phyloP scores from a whole-genome alignment of 2,888 invertebrate genomes.

The Acleris emargana region DNA sequence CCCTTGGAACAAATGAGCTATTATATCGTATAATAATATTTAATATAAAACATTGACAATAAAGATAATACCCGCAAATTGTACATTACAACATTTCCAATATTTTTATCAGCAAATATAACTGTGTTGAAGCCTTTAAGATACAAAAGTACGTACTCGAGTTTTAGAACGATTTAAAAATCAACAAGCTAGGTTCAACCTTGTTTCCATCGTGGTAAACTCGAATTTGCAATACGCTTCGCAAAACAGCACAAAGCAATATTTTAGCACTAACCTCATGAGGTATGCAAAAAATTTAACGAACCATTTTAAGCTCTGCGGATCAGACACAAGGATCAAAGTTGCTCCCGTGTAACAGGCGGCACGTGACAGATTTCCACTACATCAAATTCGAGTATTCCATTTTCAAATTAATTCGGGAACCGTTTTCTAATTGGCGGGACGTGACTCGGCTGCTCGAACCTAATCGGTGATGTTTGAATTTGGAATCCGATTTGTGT shows the following conservation, averaged over 20 bases:
- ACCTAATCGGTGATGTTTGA: conserved; percentile 74
- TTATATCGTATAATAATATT: conserved; percentile 20
- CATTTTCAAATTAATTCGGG: conserved; percentile 80
- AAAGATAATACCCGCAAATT: conserved; percentile 5
- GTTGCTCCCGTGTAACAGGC: conserved; percentile 35
- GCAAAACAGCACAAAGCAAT: conserved; percentile 49
- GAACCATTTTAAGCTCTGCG: conserved; percentile 38
- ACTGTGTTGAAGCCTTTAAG: background rate
- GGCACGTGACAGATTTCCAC: conserved; percentile 71
- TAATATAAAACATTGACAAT: conserved; percentile 14
- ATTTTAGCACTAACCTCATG: conserved; percentile 52
- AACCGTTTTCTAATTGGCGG: conserved; percentile 79
- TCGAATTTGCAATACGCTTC: conserved; percentile 47
- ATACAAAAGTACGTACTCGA: conserved; percentile 47
- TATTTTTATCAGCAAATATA: conserved; percentile 15
- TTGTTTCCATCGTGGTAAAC: conserved; percentile 42
- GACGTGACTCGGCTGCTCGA: conserved; percentile 72
- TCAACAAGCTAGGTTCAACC: conserved; percentile 40
- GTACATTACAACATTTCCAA: background rate
- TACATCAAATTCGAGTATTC: conserved; percentile 82
- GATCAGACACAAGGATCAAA: conserved; percentile 19
- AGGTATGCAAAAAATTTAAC: conserved; percentile 39
- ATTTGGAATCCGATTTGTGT: conserved; percentile 73
- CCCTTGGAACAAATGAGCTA: conserved; percentile 39
- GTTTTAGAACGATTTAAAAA: conserved; percentile 45